These are phyloP conservation scores for Trinectes maculatus DNA, from an alignment of 2,113 vertebrate genomes.

Conservation along the genomic window DNA sequence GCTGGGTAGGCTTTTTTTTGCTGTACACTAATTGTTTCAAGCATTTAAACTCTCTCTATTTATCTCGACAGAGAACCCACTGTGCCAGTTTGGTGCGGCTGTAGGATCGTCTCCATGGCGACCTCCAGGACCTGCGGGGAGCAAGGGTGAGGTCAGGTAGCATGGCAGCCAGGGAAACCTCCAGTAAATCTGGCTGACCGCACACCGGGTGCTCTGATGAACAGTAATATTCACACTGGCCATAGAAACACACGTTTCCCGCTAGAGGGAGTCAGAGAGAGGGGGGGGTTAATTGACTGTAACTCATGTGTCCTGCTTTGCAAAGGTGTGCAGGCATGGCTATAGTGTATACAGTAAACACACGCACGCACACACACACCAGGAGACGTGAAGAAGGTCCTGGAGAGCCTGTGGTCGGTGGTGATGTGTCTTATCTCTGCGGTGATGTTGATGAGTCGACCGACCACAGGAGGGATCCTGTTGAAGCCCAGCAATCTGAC, in stretches of 20 bases:
- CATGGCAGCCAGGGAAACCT: slow-evolving; percentile 93
- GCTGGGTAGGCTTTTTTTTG: too few relatives aligned
- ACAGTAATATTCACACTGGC: slow-evolving; percentile 97
- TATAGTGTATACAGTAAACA: not conserved
- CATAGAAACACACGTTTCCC: slow-evolving; percentile 94
- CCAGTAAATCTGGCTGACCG: slow-evolving; percentile 89
- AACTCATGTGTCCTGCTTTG: too few relatives aligned
- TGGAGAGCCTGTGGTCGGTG: slow-evolving; percentile 82
- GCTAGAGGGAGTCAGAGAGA: slow-evolving; percentile 48
- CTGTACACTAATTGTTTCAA: too few relatives aligned
- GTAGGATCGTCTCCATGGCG: slow-evolving; percentile 96
- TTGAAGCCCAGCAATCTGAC: slow-evolving; percentile 87
- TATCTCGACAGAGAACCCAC: slow-evolving; percentile 60
- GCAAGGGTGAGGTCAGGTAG: slow-evolving; percentile 91
- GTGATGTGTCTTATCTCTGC: slow-evolving; percentile 87
- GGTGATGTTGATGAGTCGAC: slow-evolving; percentile 84
- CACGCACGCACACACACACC: slow-evolving; percentile 42
- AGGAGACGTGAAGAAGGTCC: slow-evolving; percentile 83
- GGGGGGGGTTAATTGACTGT: too few relatives aligned
- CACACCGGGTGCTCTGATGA: slow-evolving; percentile 93
- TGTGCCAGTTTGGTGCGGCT: slow-evolving; percentile 71
- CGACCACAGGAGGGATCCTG: slow-evolving; percentile 85
- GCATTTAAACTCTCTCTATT: too few relatives aligned
- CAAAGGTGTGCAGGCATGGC: not conserved
- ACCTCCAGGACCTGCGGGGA: slow-evolving; percentile 96